These are phyloP conservation scores for Radopholus similis DNA, from an alignment of 1,140 invertebrate genomes.

Conservation along the genomic window DNA sequence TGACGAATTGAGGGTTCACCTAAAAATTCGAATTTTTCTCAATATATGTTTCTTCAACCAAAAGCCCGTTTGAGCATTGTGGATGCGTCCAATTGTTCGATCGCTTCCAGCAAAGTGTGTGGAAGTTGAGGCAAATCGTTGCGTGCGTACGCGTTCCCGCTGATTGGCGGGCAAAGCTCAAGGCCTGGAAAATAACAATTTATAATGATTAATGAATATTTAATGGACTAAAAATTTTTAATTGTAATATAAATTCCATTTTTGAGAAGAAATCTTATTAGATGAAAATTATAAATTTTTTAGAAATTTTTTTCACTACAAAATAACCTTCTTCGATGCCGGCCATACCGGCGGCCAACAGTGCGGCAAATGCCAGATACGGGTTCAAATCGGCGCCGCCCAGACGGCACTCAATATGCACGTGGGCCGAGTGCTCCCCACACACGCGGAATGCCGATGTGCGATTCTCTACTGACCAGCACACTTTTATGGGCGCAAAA, in stretches of 20 bases:
- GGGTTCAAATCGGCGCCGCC: constrained; percentile 16
- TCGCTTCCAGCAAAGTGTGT: not conserved
- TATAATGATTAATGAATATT: no score
- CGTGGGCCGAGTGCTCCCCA: not conserved
- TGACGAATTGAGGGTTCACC: not conserved
- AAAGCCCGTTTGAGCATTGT: constrained; percentile 2
- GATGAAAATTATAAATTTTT: no score
- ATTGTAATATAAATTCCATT: no score
- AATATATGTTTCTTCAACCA: no score
- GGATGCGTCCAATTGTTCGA: not conserved
- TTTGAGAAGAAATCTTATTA: no score
- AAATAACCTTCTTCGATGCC: constrained; percentile 18
- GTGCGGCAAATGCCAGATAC: constrained; percentile 9
- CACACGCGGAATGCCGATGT: constrained; percentile 5
- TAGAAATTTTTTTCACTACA: no score
- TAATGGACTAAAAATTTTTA: no score
- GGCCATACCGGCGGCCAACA: constrained; percentile 8
- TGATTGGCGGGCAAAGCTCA: not conserved
- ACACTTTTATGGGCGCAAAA: constrained; percentile 13
- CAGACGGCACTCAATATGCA: constrained; percentile 4
- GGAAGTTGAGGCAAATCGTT: not conserved
- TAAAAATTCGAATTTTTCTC: no score
- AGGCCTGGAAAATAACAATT: no score
- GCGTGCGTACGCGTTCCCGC: not conserved
- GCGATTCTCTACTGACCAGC: constrained; percentile 7